These are phyloP conservation scores for Laodelphax striatellus DNA, from an alignment of 1,140 invertebrate genomes.

Conservation along the genomic window DNA sequence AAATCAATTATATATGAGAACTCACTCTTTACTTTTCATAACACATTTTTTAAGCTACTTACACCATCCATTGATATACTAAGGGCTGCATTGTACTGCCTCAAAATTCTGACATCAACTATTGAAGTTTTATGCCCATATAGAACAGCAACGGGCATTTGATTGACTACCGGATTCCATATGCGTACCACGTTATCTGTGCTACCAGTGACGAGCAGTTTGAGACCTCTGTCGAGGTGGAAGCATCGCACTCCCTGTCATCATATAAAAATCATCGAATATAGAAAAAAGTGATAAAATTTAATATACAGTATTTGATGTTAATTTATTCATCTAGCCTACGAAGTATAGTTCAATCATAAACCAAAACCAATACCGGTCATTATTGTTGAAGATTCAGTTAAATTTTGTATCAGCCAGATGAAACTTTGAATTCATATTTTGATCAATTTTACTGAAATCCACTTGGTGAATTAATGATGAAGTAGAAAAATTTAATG, in stretches of 20 bases:
- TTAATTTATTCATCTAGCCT: no score
- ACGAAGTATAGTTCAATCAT: no score
- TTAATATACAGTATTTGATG: no score
- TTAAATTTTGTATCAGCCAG: no score
- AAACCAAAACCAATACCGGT: no score
- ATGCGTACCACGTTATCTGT: slow-evolving; percentile 33
- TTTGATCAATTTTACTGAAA: no score
- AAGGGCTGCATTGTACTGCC: slow-evolving; percentile 30
- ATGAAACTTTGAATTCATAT: no score
- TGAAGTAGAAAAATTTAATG: neutral
- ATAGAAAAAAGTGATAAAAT: no score
- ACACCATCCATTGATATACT: slow-evolving; percentile 38
- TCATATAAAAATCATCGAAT: slow-evolving; percentile 2
- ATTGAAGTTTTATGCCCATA: slow-evolving; percentile 28
- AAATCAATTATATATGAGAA: no score
- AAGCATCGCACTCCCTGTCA: slow-evolving; percentile 39
- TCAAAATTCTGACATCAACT: slow-evolving; percentile 34
- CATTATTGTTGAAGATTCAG: no score
- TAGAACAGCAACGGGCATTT: slow-evolving; percentile 26
- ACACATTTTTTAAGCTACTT: slow-evolving; percentile 21
- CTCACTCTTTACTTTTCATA: no score
- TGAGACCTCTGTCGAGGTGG: slow-evolving; percentile 29
- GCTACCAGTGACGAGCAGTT: slow-evolving; percentile 37
- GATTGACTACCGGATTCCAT: slow-evolving; percentile 35
- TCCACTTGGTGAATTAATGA: no score